Evolutionary conservation across 2,113 vertebrate species (phyloP).

Genomic region (Notothenia rossii): DNA sequence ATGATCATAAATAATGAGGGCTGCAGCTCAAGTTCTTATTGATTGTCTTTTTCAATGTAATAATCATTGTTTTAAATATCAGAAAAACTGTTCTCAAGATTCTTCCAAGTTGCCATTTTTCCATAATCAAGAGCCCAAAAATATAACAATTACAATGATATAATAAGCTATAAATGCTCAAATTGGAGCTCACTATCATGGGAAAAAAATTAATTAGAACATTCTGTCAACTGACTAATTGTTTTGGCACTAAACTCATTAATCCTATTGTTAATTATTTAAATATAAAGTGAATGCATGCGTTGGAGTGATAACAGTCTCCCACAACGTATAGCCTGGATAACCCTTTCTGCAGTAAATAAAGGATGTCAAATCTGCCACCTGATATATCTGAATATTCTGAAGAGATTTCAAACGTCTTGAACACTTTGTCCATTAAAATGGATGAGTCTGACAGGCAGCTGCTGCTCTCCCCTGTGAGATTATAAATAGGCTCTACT

Average conservation of each 20-base stretch:
- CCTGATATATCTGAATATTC: background rate
- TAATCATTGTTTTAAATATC: background rate
- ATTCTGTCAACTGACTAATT: background rate
- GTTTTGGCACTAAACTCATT: background rate
- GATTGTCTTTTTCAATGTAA: background rate
- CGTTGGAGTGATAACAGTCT: background rate
- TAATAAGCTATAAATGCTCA: background rate
- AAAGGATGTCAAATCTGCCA: background rate
- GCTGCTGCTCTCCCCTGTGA: slow-evolving; percentile 4
- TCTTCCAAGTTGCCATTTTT: background rate
- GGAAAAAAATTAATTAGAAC: background rate
- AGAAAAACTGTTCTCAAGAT: background rate
- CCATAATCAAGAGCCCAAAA: background rate
- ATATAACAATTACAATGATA: background rate
- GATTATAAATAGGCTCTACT: background rate
- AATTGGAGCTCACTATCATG: too few species aligned
- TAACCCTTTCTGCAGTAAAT: background rate
- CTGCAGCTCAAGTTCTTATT: background rate
- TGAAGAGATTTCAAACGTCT: background rate
- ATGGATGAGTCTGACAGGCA: slow-evolving; percentile 14
- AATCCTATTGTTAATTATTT: background rate
- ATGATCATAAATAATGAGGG: background rate
- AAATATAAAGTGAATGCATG: too few species aligned
- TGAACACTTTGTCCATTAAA: slow-evolving; percentile 11
- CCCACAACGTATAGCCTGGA: too few species aligned